Evolutionary conservation across 2,113 vertebrate species (phyloP).

Genomic region (Neodon shergylaensis): DNA sequence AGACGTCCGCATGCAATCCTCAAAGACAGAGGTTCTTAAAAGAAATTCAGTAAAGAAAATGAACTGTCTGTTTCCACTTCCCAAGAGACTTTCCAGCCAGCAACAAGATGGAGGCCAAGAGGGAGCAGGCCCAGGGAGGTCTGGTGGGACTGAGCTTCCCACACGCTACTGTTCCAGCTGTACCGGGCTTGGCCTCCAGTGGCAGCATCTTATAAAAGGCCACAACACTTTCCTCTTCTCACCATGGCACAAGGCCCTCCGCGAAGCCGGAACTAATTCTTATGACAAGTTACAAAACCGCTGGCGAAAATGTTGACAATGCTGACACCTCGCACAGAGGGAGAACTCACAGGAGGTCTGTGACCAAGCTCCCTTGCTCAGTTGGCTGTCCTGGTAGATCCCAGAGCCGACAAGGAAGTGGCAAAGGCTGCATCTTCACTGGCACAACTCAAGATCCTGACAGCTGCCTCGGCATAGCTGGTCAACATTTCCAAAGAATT

Average conservation of each 20-base stretch:
- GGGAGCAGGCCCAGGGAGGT: background rate
- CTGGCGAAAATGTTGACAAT: constrained; percentile 76
- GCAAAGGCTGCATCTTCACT: background rate
- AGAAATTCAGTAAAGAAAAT: background rate
- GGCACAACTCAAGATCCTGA: background rate
- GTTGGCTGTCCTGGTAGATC: background rate
- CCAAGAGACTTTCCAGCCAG: constrained; percentile 34
- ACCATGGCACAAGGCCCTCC: constrained; percentile 55
- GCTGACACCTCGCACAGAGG: constrained; percentile 47
- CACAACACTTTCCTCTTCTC: constrained; percentile 71
- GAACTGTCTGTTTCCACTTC: background rate
- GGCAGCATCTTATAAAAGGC: constrained; percentile 59
- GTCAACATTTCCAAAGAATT: background rate
- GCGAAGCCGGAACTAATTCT: constrained; percentile 79
- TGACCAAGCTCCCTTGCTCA: constrained; percentile 34
- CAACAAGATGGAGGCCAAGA: constrained; percentile 6
- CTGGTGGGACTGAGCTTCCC: background rate
- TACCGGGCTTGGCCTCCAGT: constrained; percentile 47
- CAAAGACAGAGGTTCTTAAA: constrained; percentile 3
- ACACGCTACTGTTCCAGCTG: constrained; percentile 60
- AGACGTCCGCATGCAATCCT: background rate
- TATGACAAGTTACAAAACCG: constrained; percentile 81
- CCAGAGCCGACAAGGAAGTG: background rate
- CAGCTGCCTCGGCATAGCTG: background rate
- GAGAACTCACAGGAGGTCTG: constrained; percentile 16